Percentiles rank a stretch among this genome's conserved stretches.
Conservation (phyloP, 2,888 invertebrate genomes). For the Cabera pusaria region DNA sequence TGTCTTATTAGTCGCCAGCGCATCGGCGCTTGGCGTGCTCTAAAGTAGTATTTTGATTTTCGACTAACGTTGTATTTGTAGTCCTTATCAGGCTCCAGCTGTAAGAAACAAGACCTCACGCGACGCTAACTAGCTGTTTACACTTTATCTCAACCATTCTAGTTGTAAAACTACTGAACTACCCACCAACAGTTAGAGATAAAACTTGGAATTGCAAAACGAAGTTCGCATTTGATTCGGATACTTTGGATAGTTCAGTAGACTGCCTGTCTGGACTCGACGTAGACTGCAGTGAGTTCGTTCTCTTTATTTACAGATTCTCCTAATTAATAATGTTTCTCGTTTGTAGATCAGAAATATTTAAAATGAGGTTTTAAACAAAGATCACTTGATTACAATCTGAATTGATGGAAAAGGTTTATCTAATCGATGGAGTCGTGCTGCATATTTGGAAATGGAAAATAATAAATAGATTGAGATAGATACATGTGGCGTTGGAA, state of each 20-base stretch:
- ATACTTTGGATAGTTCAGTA: constrained; percentile 20
- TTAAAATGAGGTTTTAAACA: too few relatives aligned
- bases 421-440: too few relatives aligned
- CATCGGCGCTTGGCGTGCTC: constrained; percentile 39
- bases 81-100: constrained; percentile 45
- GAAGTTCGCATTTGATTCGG: constrained; percentile 30
- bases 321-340: too few relatives aligned
- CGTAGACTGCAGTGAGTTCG: too few relatives aligned
- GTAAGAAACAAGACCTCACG: constrained; percentile 25
- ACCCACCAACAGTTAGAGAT: constrained; percentile 22
- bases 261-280: constrained; percentile 19
- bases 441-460: too few relatives aligned
- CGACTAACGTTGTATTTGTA: constrained; percentile 40
- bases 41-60: constrained; percentile 44
- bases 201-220: constrained; percentile 34
- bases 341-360: too few relatives aligned
- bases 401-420: too few relatives aligned
- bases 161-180: constrained; percentile 24
- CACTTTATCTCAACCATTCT: constrained; percentile 22
- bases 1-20: constrained; percentile 36
- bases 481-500: too few relatives aligned
- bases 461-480: too few relatives aligned
- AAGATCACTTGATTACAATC: too few relatives aligned
- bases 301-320: too few relatives aligned
- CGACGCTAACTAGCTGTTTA: constrained; percentile 30